phyloP scores from a whole-genome alignment of 2,113 vertebrate genomes.

The Oncorhynchus mykiss region DNA sequence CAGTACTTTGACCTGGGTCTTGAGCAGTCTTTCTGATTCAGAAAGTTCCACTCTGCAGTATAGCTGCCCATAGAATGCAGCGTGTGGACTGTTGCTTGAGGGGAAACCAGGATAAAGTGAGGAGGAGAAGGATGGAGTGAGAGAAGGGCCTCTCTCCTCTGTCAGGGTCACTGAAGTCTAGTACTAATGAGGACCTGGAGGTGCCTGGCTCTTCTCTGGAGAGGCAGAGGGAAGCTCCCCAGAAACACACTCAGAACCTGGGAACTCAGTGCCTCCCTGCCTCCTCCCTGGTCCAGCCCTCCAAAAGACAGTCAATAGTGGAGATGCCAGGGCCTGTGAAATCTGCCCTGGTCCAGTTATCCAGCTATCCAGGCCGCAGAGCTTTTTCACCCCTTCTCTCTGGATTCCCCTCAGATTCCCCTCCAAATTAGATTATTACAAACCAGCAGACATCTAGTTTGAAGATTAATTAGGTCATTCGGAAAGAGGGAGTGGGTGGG shows the following conservation, averaged over 20 bases:
- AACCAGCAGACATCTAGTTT: slow-evolving; percentile 58
- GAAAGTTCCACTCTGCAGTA: too few relatives aligned
- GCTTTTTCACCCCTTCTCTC: slow-evolving; percentile 33
- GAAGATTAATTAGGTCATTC: slow-evolving; percentile 66
- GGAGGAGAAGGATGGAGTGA: too few relatives aligned
- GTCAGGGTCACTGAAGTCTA: slow-evolving; percentile 52
- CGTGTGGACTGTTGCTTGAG: too few relatives aligned
- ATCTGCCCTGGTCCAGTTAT: slow-evolving; percentile 26
- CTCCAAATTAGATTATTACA: slow-evolving; percentile 57
- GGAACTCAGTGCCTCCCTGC: background rate
- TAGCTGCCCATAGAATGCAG: too few relatives aligned
- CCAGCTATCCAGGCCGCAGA: slow-evolving; percentile 35
- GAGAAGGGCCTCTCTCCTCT: background rate
- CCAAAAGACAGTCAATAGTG: slow-evolving; percentile 24
- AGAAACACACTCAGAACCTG: slow-evolving; percentile 15
- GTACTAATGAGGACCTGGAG: slow-evolving; percentile 63
- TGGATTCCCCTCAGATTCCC: slow-evolving; percentile 44
- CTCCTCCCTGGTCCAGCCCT: slow-evolving; percentile 5
- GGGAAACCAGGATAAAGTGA: slow-evolving; percentile 6
- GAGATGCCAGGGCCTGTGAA: slow-evolving; percentile 23
- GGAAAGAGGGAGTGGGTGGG: slow-evolving; percentile 37
- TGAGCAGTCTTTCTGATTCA: too few relatives aligned
- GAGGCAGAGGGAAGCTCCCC: slow-evolving; percentile 15
- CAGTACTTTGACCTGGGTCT: too few relatives aligned
- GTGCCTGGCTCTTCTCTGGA: slow-evolving; percentile 27